Evolutionary conservation across 2,888 invertebrate species (phyloP), one percentile per base, ranked within the genome.

Genomic region (Agrochola macilenta): DNA sequence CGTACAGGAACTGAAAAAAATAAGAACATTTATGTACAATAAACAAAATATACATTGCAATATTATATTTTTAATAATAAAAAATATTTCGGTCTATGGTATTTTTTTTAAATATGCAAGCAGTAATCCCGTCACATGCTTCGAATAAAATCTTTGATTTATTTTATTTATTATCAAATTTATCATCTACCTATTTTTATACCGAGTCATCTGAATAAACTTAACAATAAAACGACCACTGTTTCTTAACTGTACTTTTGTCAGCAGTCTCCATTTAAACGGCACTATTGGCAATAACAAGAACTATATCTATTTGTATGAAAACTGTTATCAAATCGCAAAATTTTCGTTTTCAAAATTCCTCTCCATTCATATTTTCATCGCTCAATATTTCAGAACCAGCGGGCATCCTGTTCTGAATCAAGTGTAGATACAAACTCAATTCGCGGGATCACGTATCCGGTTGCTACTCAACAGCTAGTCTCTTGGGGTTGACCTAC

Each of bases 1-100:
- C 96, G 86, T 96, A 96, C 7, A 96, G 91, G 87, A 96, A 96
- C 96, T 96, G 94, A 58, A 94, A 52, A 60, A 94, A 95, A 74
- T 61, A 74, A 78, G 81, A 69, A 43, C 8, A 1, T 58, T 20
- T 20, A 52, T 20, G 20, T 35, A 35, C 9, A 20, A n/a, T 58
- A 20, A 43, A 30, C 12, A 9, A 49, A 39, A 43, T 65, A 64
- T n/a, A n/a, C 5, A 49, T 54, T 26, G n/a, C 2, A 35, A 52
- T 20, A 52, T 52, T 52, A 52, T 52, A 52, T 52, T 20, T 52
- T 52, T 8, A 52, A 7, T 52, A 0, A 7, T 7, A 20, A 1
- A 20, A 20, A 20, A 20, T 7, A 52, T 52, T 52, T 52, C 52
- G 5, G 46, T 46, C 11, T 12, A 5, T 20, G 49, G 49, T 49